phyloP scores from a whole-genome alignment of 2,888 invertebrate species.

The Hydrotaea diabolus region DNA sequence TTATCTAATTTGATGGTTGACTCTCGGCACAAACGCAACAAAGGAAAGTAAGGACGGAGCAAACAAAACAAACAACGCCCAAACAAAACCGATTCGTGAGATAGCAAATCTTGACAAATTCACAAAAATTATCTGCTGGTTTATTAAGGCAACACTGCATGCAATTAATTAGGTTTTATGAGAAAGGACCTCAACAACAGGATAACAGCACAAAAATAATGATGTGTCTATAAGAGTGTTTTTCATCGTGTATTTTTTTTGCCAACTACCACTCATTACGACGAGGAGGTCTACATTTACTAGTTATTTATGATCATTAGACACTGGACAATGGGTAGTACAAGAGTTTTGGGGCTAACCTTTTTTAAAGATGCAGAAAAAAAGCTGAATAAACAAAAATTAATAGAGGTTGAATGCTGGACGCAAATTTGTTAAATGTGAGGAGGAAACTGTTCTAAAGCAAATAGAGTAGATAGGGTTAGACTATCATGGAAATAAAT shows the following conservation, averaged over 20 bases:
- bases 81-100: not conserved
- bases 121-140: not conserved
- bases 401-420: not conserved
- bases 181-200: not conserved
- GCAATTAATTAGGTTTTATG: constrained; percentile 2
- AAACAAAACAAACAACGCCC: not conserved
- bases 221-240: not conserved
- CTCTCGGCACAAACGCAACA: not conserved
- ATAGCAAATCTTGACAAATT: constrained; percentile 21
- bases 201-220: not conserved
- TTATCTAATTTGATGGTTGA: not conserved
- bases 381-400: not conserved
- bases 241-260: not conserved
- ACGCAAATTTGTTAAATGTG: not conserved
- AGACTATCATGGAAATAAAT: not conserved
- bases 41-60: no score
- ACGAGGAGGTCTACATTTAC: not conserved
- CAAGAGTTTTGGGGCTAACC: not conserved
- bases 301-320: not conserved
- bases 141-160: not conserved
- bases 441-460: not conserved
- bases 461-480: not conserved
- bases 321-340: not conserved
- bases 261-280: not conserved
- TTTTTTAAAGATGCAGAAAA: not conserved